Conservation (phyloP, 1,140 invertebrate genomes). For the Proales similis region DNA sequence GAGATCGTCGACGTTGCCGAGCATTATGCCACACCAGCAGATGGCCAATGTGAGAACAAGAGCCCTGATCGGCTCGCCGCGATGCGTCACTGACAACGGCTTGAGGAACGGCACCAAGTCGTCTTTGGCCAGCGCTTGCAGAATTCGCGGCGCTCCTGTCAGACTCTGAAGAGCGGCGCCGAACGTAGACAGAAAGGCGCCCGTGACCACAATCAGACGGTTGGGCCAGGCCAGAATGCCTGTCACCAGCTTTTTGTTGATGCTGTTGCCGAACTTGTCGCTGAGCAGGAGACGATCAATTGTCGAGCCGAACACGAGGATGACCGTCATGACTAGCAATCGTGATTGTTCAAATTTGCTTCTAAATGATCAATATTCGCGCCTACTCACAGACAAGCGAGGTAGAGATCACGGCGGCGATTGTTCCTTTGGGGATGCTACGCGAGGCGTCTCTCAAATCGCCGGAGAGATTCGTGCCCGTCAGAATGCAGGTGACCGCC, state of each 20-base stretch:
- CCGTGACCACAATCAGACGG: constrained; percentile 79
- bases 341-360: not conserved
- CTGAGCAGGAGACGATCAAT: constrained; percentile 81
- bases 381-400: constrained; percentile 75
- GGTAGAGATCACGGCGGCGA: constrained; percentile 88
- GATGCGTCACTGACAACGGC: constrained; percentile 77
- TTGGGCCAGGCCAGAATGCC: constrained; percentile 91
- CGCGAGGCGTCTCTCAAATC: constrained; percentile 94
- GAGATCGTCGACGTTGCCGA: constrained; percentile 60
- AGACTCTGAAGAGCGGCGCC: constrained; percentile 95
- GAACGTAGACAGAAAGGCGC: constrained; percentile 89
- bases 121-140: constrained; percentile 92
- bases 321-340: no score
- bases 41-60: constrained; percentile 82
- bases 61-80: constrained; percentile 91
- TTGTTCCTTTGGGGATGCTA: constrained; percentile 93
- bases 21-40: constrained; percentile 71
- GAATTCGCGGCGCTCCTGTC: constrained; percentile 65
- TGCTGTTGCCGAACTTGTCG: constrained; percentile 89
- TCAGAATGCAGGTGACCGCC: constrained; percentile 98
- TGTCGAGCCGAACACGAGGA: constrained; percentile 79
- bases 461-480: constrained; percentile 96
- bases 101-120: constrained; percentile 74
- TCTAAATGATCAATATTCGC: not conserved
- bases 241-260: constrained; percentile 85